Percentiles rank a stretch among this genome's conserved stretches.
Evolutionary conservation across 1,140 invertebrate genomes (phyloP).

Genomic region (Drosophila auraria): DNA sequence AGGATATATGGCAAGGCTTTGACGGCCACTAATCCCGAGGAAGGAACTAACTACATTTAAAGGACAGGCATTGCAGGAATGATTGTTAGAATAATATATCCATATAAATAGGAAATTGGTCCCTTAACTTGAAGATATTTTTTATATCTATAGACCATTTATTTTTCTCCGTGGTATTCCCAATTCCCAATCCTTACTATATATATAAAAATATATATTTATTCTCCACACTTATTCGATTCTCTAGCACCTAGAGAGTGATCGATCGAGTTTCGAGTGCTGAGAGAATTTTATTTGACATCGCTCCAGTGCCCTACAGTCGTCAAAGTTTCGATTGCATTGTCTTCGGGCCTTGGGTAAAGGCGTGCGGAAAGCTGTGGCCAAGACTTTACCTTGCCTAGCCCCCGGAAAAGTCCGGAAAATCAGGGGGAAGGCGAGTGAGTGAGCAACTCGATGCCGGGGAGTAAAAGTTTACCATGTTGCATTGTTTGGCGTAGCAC

Average conservation of each 20-base stretch:
- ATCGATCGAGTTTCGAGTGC: constrained; percentile 34
- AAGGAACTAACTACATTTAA: background rate
- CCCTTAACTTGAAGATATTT: too few species aligned
- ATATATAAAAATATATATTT: background rate
- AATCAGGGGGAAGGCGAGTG: background rate
- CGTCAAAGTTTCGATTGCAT: constrained; percentile 48
- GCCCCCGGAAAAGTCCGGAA: background rate
- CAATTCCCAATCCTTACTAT: too few species aligned
- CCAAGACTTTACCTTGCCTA: constrained; percentile 27
- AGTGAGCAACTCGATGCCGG: constrained; percentile 13
- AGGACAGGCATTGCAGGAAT: background rate
- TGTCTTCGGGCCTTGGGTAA: constrained; percentile 26
- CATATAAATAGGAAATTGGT: too few species aligned
- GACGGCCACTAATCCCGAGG: constrained; percentile 1
- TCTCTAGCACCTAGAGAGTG: background rate
- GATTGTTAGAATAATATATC: background rate
- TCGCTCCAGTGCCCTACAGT: constrained; percentile 8
- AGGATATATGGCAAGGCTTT: constrained; percentile 5
- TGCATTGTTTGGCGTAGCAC: constrained; percentile 50
- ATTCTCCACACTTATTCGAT: background rate
- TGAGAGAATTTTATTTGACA: constrained; percentile 27
- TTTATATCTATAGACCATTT: too few species aligned
- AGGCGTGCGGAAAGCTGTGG: constrained; percentile 2
- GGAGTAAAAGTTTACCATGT: constrained; percentile 47
- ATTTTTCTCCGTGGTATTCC: background rate